Conservation (phyloP, 2,113 vertebrate genomes). For the Ictalurus punctatus region DNA sequence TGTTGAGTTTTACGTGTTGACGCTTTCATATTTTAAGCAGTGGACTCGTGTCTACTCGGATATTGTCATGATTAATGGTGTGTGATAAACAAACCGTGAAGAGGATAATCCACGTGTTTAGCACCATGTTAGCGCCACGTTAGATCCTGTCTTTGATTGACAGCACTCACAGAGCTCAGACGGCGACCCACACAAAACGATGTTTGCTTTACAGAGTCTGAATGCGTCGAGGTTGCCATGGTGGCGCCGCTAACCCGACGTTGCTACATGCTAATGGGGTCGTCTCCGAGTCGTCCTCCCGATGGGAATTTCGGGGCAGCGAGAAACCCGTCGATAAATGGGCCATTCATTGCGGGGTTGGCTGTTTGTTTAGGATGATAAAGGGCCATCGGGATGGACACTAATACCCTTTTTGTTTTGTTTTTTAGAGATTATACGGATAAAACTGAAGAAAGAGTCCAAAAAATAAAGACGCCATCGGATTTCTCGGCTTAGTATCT, state of each 20-base stretch:
- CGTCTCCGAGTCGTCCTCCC: slow-evolving; percentile 33
- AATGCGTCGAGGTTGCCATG: slow-evolving; percentile 52
- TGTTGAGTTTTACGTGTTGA: background rate
- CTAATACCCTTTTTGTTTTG: slow-evolving; percentile 43
- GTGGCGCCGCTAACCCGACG: slow-evolving; percentile 17
- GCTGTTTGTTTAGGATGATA: slow-evolving; percentile 42
- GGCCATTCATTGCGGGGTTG: slow-evolving; percentile 43
- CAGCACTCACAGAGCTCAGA: slow-evolving; percentile 16
- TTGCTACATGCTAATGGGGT: slow-evolving; percentile 41
- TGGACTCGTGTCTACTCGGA: background rate
- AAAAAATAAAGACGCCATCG: slow-evolving; percentile 33
- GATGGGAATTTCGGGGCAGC: slow-evolving; percentile 25
- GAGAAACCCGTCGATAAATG: slow-evolving; percentile 50
- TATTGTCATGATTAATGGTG: background rate
- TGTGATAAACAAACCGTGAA: background rate
- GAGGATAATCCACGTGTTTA: slow-evolving; percentile 10
- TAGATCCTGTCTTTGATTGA: slow-evolving; percentile 7
- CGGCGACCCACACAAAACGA: slow-evolving; percentile 32
- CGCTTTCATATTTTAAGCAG: background rate
- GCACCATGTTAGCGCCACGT: background rate
- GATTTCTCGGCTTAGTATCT: slow-evolving; percentile 30
- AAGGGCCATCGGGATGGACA: slow-evolving; percentile 38
- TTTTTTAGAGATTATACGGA: slow-evolving; percentile 18
- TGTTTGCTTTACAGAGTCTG: slow-evolving; percentile 57
- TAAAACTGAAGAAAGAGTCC: slow-evolving; percentile 39